These are phyloP conservation scores for Hydra vulgaris DNA, from an alignment of 30 jellyfish, hydroid and myxozoan genomes.

Conservation along the genomic window DNA sequence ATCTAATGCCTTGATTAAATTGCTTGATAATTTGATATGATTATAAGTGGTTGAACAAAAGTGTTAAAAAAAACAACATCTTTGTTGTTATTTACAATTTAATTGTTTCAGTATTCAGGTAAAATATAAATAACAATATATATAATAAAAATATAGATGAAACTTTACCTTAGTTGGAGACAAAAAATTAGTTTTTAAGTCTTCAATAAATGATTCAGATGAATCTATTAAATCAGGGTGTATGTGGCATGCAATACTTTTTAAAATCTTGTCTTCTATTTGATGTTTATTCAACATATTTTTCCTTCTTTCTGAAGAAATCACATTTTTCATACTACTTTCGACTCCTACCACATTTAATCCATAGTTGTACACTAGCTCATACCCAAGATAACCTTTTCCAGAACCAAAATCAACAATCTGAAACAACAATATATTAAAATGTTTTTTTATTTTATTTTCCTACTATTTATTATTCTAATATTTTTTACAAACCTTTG, in stretches of 20 bases:
- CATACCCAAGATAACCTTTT: conserved; percentile 31
- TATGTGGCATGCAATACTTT: background rate
- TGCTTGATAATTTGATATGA: too few relatives aligned
- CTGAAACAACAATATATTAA: background rate
- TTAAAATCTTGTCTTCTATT: background rate
- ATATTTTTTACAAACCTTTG: background rate
- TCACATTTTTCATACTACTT: background rate
- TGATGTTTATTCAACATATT: background rate
- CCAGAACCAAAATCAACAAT: conserved; percentile 52
- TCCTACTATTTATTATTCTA: background rate
- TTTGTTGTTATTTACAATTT: too few relatives aligned
- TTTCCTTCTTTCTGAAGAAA: conserved; percentile 1
- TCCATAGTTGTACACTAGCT: background rate
- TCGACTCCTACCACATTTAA: conserved; percentile 34
- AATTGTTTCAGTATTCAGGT: too few relatives aligned
- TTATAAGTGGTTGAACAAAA: too few relatives aligned
- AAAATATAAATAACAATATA: background rate
- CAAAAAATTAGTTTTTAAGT: background rate
- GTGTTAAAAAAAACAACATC: too few relatives aligned
- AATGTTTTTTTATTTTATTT: too few relatives aligned
- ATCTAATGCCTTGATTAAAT: too few relatives aligned
- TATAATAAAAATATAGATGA: too few relatives aligned
- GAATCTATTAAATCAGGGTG: background rate
- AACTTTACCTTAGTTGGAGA: background rate
- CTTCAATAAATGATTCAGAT: background rate